Conservation (phyloP, 2,797 vertebrate genomes). For the Poecilia wingei region DNA sequence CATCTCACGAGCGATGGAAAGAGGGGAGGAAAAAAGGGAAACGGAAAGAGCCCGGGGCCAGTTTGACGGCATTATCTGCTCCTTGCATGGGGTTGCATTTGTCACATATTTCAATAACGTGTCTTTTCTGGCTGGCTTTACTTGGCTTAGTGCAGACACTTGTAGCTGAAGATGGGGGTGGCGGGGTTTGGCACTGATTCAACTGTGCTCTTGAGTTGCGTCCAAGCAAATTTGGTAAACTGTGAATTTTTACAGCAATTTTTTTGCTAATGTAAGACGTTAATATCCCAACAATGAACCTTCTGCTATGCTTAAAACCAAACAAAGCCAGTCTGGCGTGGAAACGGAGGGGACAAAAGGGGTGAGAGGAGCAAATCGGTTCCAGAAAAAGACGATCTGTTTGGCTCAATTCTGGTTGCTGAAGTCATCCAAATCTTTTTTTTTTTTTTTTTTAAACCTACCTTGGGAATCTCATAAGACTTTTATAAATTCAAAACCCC, state of each 20-base stretch:
- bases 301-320: conserved; percentile 52
- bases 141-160: conserved; percentile 70
- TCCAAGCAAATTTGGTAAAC: conserved; percentile 64
- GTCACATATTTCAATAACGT: conserved; percentile 74
- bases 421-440: not conserved
- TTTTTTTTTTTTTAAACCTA: not conserved
- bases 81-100: conserved; percentile 55
- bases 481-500: not conserved
- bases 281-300: conserved; percentile 58
- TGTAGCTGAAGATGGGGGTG: conserved; percentile 60
- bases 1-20: conserved; percentile 19
- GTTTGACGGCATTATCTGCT: conserved; percentile 59
- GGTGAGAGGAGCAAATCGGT: not conserved
- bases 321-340: conserved; percentile 52
- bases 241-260: conserved; percentile 55
- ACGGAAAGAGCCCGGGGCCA: conserved; percentile 12
- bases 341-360: not conserved
- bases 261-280: conserved; percentile 64
- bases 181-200: conserved; percentile 60
- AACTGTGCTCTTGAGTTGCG: conserved; percentile 77
- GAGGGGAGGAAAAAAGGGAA: not conserved
- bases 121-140: conserved; percentile 62
- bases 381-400: conserved; percentile 35
- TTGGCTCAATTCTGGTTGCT: conserved; percentile 21
- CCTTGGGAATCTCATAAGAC: not conserved